These are phyloP conservation scores for Abrostola tripartita DNA, from an alignment of 2,888 invertebrate genomes.

Conservation along the genomic window DNA sequence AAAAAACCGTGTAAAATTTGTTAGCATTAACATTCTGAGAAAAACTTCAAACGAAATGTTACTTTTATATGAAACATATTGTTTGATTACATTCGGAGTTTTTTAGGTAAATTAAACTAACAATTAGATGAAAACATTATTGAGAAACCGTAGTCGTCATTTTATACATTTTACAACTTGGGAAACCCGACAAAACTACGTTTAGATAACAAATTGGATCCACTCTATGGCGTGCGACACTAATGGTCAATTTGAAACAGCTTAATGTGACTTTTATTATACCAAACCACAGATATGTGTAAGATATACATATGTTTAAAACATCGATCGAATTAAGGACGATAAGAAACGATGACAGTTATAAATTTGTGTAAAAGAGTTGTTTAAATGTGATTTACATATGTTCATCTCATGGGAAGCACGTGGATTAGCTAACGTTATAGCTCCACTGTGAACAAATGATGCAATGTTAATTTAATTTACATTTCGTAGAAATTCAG, in stretches of 20 bases:
- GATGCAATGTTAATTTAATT: conserved; percentile 1
- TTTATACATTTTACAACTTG: conserved; percentile 13
- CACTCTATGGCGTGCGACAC: conserved; percentile 13
- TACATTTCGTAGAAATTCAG: too few relatives aligned
- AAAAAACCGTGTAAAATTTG: conserved; percentile 11
- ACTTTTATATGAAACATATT: conserved; percentile 38
- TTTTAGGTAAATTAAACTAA: conserved; percentile 40
- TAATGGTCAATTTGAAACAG: conserved; percentile 47
- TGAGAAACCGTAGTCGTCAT: conserved; percentile 22
- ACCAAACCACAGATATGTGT: conserved; percentile 13
- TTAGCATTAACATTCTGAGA: conserved; percentile 25
- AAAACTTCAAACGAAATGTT: conserved; percentile 36
- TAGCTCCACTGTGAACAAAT: conserved; percentile 1
- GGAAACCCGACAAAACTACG: conserved; percentile 17
- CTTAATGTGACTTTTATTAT: conserved; percentile 36
- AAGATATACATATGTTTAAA: conserved; percentile 10
- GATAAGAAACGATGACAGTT: conserved; percentile 6
- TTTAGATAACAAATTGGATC: conserved; percentile 24
- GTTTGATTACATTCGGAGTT: conserved; percentile 32
- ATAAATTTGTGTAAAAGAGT: conserved; percentile 25
- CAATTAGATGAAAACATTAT: conserved; percentile 28
- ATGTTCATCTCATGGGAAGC: conserved; percentile 19
- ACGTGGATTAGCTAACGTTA: conserved; percentile 17
- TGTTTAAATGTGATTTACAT: conserved; percentile 14
- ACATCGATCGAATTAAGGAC: conserved; percentile 15